Percentiles rank a stretch among this genome's conserved stretches.
Conservation (phyloP, 2,113 vertebrate species). For the Probosciger aterrimus region DNA sequence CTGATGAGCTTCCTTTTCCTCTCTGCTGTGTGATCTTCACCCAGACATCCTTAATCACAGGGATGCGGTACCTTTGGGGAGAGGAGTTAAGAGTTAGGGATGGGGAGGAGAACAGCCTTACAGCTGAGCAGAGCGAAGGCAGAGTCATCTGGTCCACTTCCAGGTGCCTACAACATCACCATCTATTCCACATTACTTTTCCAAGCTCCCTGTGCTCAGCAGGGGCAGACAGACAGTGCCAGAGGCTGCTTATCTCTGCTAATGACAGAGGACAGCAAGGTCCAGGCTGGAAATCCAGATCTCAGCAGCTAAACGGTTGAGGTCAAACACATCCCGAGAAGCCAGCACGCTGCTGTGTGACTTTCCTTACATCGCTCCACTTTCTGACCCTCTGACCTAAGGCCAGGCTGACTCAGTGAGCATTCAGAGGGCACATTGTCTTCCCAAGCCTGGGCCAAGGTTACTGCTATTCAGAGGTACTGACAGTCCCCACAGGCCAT, state of each 20-base stretch:
- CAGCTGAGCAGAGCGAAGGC: constrained; percentile 1
- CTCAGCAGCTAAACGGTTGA: constrained; percentile 50
- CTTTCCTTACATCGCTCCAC: background rate
- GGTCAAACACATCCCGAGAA: constrained; percentile 42
- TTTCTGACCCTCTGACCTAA: background rate
- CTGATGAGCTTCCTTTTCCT: constrained; percentile 25
- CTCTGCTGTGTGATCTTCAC: constrained; percentile 48
- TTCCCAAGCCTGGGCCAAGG: constrained; percentile 11
- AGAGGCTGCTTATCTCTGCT: constrained; percentile 26
- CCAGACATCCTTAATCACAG: constrained; percentile 50
- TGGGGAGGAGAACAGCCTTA: background rate
- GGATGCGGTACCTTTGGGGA: constrained; percentile 54
- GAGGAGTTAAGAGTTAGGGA: constrained; percentile 49
- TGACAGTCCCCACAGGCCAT: background rate
- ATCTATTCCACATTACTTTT: background rate
- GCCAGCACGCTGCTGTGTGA: background rate
- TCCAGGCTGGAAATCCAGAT: constrained; percentile 17
- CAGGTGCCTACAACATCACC: constrained; percentile 8
- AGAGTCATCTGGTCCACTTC: constrained; percentile 19
- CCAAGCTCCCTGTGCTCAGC: constrained; percentile 14
- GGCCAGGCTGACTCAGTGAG: background rate
- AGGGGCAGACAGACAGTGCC: constrained; percentile 12
- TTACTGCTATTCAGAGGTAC: background rate
- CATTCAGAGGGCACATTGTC: background rate
- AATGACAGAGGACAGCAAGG: constrained; percentile 13